Evolutionary conservation across 2,888 invertebrate genomes (phyloP).

Genomic region (Drepana falcataria): DNA sequence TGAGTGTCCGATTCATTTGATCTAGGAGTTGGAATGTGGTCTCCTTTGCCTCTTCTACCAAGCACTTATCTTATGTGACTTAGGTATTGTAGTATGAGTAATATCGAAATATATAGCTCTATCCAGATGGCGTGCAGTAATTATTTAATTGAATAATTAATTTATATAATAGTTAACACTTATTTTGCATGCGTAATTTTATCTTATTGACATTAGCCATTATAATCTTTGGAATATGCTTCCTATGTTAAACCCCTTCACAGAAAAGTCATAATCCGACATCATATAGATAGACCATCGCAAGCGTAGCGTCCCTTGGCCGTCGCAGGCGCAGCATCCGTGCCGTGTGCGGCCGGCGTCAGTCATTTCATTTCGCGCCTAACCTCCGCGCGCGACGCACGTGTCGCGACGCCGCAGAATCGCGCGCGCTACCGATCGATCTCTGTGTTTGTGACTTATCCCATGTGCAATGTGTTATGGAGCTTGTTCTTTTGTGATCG

Average conservation of each 20-base stretch:
- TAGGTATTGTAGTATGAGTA: no score
- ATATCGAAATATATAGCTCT: no score
- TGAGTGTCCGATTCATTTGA: no score
- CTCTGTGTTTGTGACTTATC: slow-evolving; percentile 51
- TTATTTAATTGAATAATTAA: no score
- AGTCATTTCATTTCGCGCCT: slow-evolving; percentile 56
- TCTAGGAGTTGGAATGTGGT: no score
- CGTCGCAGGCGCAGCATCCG: slow-evolving; percentile 34
- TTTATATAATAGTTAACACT: no score
- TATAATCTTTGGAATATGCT: not conserved
- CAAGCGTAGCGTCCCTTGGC: slow-evolving; percentile 4
- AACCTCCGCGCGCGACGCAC: slow-evolving; percentile 66
- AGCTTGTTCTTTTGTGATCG: slow-evolving; percentile 59
- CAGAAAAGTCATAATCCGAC: slow-evolving; percentile 12
- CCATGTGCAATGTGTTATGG: slow-evolving; percentile 59
- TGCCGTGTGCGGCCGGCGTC: slow-evolving; percentile 1
- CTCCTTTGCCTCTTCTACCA: no score
- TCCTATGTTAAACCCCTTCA: slow-evolving; percentile 3
- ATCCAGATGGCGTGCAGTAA: no score
- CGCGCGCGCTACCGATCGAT: slow-evolving; percentile 38
- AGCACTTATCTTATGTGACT: no score
- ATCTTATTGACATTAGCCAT: no score
- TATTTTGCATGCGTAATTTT: no score
- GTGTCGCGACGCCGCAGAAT: slow-evolving; percentile 65
- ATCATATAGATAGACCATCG: slow-evolving; percentile 17